Percentiles rank a stretch among this genome's conserved stretches.
These are phyloP conservation scores for Tarsius wallacei DNA, from an alignment of 2,797 vertebrate species.

Conservation along the genomic window DNA sequence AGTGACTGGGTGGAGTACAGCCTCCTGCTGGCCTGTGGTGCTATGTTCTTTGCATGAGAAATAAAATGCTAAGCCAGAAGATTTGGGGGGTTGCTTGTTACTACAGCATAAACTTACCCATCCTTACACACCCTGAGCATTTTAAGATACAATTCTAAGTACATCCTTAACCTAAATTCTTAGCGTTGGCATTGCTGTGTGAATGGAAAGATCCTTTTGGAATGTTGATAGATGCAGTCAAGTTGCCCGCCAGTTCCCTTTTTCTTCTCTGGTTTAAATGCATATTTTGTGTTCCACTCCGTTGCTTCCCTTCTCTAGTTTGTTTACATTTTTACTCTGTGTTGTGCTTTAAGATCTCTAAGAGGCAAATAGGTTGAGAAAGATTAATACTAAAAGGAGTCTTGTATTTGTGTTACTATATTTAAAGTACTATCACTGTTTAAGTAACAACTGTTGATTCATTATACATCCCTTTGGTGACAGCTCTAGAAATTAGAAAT, in stretches of 20 bases:
- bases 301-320: background rate
- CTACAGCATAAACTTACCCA: background rate
- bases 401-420: background rate
- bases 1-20: background rate
- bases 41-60: background rate
- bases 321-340: background rate
- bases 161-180: background rate
- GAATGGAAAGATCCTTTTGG: background rate
- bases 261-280: background rate
- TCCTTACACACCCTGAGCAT: background rate
- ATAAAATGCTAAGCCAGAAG: background rate
- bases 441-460: background rate
- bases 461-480: background rate
- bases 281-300: background rate
- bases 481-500: background rate
- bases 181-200: background rate
- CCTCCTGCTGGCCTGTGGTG: background rate
- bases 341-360: background rate
- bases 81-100: background rate
- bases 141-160: background rate
- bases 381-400: background rate
- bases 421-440: background rate
- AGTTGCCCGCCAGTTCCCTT: background rate
- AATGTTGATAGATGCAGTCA: background rate
- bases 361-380: background rate